These are phyloP conservation scores for Anoura caudifer DNA, from an alignment of 2,113 vertebrate species.

Conservation along the genomic window DNA sequence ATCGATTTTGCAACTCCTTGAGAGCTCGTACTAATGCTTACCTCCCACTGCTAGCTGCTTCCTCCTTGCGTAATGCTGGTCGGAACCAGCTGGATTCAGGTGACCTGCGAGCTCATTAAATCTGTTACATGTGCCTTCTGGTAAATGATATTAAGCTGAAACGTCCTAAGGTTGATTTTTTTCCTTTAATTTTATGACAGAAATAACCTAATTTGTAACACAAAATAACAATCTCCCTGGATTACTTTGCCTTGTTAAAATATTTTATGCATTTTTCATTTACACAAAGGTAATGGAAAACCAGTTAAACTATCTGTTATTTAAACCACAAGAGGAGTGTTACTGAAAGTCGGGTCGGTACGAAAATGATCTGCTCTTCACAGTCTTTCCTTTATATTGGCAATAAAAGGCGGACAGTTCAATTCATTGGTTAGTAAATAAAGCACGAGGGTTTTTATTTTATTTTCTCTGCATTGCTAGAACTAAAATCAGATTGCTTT, in stretches of 20 bases:
- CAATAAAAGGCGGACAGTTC: slow-evolving; percentile 96
- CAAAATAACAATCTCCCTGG: slow-evolving; percentile 89
- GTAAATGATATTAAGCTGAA: slow-evolving; percentile 90
- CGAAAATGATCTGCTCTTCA: slow-evolving; percentile 95
- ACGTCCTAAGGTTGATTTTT: slow-evolving; percentile 87
- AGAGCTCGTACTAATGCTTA: slow-evolving; percentile 87
- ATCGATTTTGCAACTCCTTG: slow-evolving; percentile 87
- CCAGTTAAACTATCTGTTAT: slow-evolving; percentile 95
- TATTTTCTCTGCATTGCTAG: slow-evolving; percentile 81
- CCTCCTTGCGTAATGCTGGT: slow-evolving; percentile 85
- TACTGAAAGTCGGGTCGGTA: slow-evolving; percentile 88
- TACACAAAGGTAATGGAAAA: slow-evolving; percentile 88
- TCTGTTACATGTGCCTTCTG: slow-evolving; percentile 86
- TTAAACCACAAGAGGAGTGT: slow-evolving; percentile 94
- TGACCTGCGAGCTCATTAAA: slow-evolving; percentile 92
- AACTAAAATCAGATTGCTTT: slow-evolving; percentile 85
- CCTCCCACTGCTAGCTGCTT: slow-evolving; percentile 85
- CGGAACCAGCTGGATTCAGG: slow-evolving; percentile 91
- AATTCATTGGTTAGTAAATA: slow-evolving; percentile 96
- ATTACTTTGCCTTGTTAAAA: slow-evolving; percentile 91
- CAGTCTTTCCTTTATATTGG: slow-evolving; percentile 92
- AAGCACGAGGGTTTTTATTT: slow-evolving; percentile 86
- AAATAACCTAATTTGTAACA: slow-evolving; percentile 92
- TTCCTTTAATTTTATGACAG: slow-evolving; percentile 89
- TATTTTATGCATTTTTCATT: slow-evolving; percentile 91